Evolutionary conservation across 2,797 vertebrate species (phyloP).

Genomic region (Poeciliopsis paucimaculata): DNA sequence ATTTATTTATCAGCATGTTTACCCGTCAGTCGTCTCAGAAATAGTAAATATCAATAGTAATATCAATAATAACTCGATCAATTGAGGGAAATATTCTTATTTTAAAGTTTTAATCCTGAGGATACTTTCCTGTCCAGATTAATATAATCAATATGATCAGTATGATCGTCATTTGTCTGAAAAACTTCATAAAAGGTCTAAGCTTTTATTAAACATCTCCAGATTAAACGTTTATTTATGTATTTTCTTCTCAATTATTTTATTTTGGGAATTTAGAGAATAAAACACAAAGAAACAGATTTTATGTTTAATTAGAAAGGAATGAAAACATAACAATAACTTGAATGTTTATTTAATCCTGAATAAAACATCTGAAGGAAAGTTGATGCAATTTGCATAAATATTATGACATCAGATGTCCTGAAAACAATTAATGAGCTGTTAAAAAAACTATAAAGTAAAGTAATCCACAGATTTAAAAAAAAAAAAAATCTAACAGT

Average conservation of each 20-base stretch:
- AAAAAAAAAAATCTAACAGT: too few species aligned
- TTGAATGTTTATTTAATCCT: not conserved
- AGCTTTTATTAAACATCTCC: not conserved
- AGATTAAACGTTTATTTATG: not conserved
- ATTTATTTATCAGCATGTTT: not conserved
- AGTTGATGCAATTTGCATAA: not conserved
- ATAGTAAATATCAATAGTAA: not conserved
- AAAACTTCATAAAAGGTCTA: not conserved
- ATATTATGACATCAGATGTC: not conserved
- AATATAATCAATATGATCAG: too few species aligned
- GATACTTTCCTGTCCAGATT: not conserved
- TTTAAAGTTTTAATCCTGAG: not conserved
- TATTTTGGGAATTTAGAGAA: not conserved
- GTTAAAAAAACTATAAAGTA: not conserved
- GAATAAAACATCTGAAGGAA: not conserved
- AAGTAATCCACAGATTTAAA: not conserved
- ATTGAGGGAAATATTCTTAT: not conserved
- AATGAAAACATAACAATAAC: not conserved
- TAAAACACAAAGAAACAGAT: not conserved
- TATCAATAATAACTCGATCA: not conserved
- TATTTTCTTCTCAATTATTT: not conserved
- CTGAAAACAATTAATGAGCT: not conserved
- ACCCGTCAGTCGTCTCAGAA: not conserved
- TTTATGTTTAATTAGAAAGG: not conserved
- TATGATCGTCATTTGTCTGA: not conserved